Conservation (phyloP, 2,797 vertebrate species). For the Todus mexicanus region DNA sequence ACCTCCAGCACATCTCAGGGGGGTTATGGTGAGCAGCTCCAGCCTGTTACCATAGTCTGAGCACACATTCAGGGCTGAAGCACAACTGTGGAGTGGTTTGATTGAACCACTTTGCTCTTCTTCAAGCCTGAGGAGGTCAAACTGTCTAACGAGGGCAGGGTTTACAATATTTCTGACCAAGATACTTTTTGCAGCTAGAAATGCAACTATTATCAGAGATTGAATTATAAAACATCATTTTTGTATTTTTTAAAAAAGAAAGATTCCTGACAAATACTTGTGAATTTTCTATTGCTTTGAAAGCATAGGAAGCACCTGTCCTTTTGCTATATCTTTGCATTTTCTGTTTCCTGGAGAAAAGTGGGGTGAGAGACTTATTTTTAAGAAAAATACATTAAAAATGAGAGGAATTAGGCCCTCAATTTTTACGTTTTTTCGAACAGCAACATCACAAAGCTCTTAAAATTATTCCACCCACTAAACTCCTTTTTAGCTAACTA, state of each 20-base stretch:
- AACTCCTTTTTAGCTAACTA: neutral
- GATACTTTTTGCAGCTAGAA: neutral
- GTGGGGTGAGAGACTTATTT: neutral
- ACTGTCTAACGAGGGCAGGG: neutral
- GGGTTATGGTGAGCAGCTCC: rapidly evolving
- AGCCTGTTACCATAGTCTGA: neutral
- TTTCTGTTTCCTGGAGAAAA: neutral
- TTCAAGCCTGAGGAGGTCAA: neutral
- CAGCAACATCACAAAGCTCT: neutral
- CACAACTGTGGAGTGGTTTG: neutral
- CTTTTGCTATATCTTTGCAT: neutral
- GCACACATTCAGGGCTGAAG: neutral
- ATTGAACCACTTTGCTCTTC: neutral
- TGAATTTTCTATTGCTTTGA: neutral
- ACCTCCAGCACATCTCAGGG: neutral
- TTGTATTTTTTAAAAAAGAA: neutral
- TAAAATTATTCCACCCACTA: neutral
- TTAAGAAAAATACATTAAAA: neutral
- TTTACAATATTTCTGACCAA: neutral
- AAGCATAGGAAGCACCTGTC: neutral
- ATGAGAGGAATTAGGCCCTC: neutral
- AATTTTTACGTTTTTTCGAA: neutral
- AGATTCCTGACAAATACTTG: neutral
- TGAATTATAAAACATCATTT: neutral
- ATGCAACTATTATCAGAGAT: neutral